Conservation (phyloP, 2,888 invertebrate species). For the Odontomyia ornata region DNA sequence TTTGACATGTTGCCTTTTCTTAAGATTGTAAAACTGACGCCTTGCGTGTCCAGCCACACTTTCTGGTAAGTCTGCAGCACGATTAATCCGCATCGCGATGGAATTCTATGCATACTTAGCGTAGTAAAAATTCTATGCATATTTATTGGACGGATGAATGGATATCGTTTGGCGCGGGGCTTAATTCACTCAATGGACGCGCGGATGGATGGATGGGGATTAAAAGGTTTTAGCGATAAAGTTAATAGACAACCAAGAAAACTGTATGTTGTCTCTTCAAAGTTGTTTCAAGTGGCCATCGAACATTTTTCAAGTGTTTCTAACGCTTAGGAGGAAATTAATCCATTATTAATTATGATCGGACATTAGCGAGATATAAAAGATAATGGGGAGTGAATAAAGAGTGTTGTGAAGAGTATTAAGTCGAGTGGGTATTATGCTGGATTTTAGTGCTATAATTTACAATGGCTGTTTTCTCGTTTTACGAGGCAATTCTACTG, state of each 20-base stretch:
- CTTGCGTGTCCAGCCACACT: neutral
- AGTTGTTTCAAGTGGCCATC: neutral
- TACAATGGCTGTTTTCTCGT: too few relatives aligned
- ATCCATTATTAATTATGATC: slow-evolving; percentile 13
- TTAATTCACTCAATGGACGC: neutral
- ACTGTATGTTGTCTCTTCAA: neutral
- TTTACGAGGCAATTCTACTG: too few relatives aligned
- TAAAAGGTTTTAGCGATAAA: slow-evolving; percentile 21
- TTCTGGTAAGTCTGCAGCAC: neutral
- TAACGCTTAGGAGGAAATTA: neutral
- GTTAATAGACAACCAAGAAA: neutral
- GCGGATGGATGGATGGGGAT: neutral
- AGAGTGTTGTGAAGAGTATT: neutral
- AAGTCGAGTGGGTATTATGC: too few relatives aligned
- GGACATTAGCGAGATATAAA: slow-evolving; percentile 7
- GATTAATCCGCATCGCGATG: neutral
- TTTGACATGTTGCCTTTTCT: slow-evolving; percentile 16
- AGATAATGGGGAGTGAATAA: slow-evolving; percentile 1
- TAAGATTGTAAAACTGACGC: slow-evolving; percentile 13
- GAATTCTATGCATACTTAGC: slow-evolving; percentile 12
- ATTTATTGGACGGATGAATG: neutral
- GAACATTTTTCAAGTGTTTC: neutral
- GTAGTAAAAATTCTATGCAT: slow-evolving; percentile 10
- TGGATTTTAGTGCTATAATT: too few relatives aligned
- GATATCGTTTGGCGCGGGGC: neutral